Conservation (phyloP, 2,888 invertebrate species). For the Adelphocoris suturalis region DNA sequence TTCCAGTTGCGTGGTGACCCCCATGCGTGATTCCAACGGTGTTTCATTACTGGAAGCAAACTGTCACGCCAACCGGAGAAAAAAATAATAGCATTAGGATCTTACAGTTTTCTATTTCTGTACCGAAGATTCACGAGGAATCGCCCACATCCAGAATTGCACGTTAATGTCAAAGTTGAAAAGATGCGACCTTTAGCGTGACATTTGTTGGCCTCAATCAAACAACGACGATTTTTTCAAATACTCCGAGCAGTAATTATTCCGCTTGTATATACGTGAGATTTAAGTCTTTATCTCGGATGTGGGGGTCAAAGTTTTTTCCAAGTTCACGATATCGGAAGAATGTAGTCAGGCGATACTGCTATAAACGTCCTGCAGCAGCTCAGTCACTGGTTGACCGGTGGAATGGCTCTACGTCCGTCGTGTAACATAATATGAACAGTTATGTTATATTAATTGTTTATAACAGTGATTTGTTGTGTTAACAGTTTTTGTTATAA, state of each 20-base stretch:
- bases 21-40: not conserved
- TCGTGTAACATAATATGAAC: too few relatives aligned
- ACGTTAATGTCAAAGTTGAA: not conserved
- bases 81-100: not conserved
- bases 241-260: not conserved
- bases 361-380: not conserved
- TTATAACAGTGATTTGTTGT: too few relatives aligned
- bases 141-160: not conserved
- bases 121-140: not conserved
- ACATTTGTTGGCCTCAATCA: not conserved
- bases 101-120: not conserved
- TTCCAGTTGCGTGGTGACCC: not conserved
- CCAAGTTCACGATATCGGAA: conserved; percentile 17
- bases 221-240: not conserved
- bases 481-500: too few relatives aligned
- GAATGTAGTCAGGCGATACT: conserved; percentile 56
- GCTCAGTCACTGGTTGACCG: conserved; percentile 17
- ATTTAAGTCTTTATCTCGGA: conserved; percentile 12
- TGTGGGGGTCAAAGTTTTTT: not conserved
- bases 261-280: not conserved
- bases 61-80: not conserved
- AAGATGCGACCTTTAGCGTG: conserved; percentile 21
- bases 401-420: too few relatives aligned
- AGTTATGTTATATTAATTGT: too few relatives aligned
- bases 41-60: not conserved